phyloP scores from a whole-genome alignment of 2,113 vertebrate genomes.

The Clinocottus analis region DNA sequence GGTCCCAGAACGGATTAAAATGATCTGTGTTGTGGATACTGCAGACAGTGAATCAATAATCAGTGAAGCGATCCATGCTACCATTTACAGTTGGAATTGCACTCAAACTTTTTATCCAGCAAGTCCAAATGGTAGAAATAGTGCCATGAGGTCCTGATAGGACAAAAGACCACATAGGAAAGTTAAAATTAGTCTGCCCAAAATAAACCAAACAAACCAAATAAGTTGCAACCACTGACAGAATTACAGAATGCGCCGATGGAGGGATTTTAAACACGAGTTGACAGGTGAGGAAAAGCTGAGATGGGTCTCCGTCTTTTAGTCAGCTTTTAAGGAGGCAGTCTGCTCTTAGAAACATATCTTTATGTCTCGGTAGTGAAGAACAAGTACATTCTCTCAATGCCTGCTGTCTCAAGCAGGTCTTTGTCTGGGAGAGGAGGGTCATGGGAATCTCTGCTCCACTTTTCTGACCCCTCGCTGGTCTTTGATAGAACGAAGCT shows the following conservation, averaged over 20 bases:
- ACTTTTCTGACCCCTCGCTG: slow-evolving; percentile 39
- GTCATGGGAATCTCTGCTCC: slow-evolving; percentile 39
- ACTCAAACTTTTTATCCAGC: slow-evolving; percentile 19
- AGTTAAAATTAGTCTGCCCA: background rate
- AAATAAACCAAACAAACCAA: too few species aligned
- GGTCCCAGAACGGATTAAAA: slow-evolving; percentile 33
- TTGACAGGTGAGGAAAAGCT: slow-evolving; percentile 1
- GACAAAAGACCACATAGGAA: background rate
- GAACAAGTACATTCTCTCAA: slow-evolving; percentile 6
- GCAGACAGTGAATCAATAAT: slow-evolving; percentile 48
- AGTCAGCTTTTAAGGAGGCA: slow-evolving; percentile 22
- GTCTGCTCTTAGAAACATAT: slow-evolving; percentile 5
- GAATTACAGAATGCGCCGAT: background rate
- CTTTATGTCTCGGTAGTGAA: slow-evolving; percentile 1
- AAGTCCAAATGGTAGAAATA: slow-evolving; percentile 7
- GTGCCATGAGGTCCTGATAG: slow-evolving; percentile 9
- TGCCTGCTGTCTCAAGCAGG: slow-evolving; percentile 17
- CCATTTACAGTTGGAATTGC: slow-evolving; percentile 47
- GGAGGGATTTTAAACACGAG: background rate
- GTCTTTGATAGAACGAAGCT: slow-evolving; percentile 31
- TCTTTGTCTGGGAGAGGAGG: slow-evolving; percentile 20
- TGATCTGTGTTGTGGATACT: slow-evolving; percentile 29
- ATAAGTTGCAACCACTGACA: background rate
- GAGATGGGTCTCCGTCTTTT: slow-evolving; percentile 8
- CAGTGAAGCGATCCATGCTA: slow-evolving; percentile 35